phyloP scores from a whole-genome alignment of 2,888 invertebrate genomes.

The Mythimna vitellina region DNA sequence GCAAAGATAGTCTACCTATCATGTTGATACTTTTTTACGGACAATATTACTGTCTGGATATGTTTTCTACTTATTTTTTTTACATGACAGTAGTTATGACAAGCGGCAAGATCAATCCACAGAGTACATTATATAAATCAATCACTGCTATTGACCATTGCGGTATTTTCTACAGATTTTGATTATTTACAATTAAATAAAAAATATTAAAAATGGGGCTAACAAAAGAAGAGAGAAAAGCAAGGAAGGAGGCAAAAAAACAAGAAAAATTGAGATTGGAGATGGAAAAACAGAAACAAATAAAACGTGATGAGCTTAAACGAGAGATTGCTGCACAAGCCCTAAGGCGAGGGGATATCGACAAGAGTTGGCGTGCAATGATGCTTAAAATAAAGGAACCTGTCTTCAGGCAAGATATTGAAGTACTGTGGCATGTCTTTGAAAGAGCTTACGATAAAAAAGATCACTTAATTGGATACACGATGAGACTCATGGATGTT shows the following conservation, averaged over 20 bases:
- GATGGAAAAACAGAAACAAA: conserved; percentile 71
- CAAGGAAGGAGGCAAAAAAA: conserved; percentile 80
- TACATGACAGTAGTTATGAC: neutral
- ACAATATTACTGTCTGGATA: conserved; percentile 7
- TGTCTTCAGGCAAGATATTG: conserved; percentile 80
- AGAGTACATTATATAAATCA: neutral
- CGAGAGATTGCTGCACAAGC: conserved; percentile 82
- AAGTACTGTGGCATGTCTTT: conserved; percentile 86
- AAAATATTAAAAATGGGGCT: conserved; percentile 72
- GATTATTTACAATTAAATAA: conserved; percentile 28
- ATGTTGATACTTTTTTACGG: conserved; percentile 2
- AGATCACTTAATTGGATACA: conserved; percentile 89
- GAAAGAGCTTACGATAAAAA: conserved; percentile 91
- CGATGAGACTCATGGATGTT: conserved; percentile 90
- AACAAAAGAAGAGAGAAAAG: conserved; percentile 82
- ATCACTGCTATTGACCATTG: conserved; percentile 26
- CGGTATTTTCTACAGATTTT: conserved; percentile 21
- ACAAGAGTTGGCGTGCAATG: conserved; percentile 80
- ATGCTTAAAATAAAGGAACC: conserved; percentile 87
- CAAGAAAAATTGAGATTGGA: conserved; percentile 77
- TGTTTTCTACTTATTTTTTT: neutral
- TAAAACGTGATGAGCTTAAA: conserved; percentile 79
- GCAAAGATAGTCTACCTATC: neutral
- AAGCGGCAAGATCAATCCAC: neutral
- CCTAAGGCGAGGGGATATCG: conserved; percentile 74